These are phyloP conservation scores for Lutjanus argentimaculatus DNA, from an alignment of 2,797 vertebrate species.

Conservation along the genomic window DNA sequence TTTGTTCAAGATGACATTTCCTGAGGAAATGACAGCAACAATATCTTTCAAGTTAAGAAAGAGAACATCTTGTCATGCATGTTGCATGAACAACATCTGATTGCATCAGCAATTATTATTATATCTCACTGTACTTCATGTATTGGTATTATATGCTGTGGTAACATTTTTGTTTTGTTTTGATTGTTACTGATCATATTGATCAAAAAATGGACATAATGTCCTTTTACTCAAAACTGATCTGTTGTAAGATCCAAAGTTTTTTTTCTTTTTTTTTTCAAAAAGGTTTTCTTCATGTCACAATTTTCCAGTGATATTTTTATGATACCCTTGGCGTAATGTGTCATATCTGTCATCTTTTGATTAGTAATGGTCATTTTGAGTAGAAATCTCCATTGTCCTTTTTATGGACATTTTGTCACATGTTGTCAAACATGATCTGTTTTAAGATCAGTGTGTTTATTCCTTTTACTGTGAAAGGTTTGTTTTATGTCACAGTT, in stretches of 20 bases:
- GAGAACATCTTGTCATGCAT: slow-evolving; percentile 53
- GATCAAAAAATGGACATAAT: slow-evolving; percentile 4
- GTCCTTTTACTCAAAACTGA: slow-evolving; percentile 1
- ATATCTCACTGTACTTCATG: slow-evolving; percentile 6
- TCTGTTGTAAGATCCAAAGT: slow-evolving; percentile 25
- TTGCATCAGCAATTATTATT: slow-evolving; percentile 4
- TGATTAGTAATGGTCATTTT: slow-evolving; percentile 9
- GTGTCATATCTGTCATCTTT: background rate
- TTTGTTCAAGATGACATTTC: slow-evolving; percentile 35
- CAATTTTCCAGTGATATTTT: slow-evolving; percentile 10
- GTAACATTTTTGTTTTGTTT: background rate
- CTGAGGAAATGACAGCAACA: slow-evolving; percentile 80
- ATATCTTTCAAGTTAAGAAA: slow-evolving; percentile 70
- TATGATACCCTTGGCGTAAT: background rate
- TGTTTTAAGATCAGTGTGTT: slow-evolving; percentile 20
- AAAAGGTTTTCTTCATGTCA: background rate
- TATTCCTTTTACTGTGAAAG: slow-evolving; percentile 11
- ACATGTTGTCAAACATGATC: background rate
- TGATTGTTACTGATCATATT: background rate
- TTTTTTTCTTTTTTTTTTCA: background rate
- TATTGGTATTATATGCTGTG: background rate
- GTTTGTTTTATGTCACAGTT: background rate
- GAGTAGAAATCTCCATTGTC: background rate
- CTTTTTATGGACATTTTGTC: slow-evolving; percentile 3
- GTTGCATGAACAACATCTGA: slow-evolving; percentile 27